Conservation (phyloP, 92 coral and sea anemone genomes). For the Virgularia gustaviana region DNA sequence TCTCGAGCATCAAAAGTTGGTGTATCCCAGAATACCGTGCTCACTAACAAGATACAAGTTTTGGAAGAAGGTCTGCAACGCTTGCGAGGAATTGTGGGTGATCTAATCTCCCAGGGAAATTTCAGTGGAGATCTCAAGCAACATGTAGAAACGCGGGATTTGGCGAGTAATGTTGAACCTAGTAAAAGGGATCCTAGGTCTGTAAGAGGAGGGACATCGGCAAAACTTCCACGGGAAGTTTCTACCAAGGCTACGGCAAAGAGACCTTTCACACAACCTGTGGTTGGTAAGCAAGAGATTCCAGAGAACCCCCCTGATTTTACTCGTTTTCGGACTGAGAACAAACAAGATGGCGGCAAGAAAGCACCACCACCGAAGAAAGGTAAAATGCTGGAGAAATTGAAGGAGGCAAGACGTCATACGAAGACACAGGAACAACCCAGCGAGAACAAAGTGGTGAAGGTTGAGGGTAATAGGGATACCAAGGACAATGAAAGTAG, state of each 20-base stretch:
- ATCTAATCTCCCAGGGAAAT: slow-evolving; percentile 87
- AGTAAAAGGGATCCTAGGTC: slow-evolving; percentile 41
- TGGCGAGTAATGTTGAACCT: slow-evolving; percentile 59
- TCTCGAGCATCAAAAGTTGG: slow-evolving; percentile 14
- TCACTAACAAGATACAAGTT: slow-evolving; percentile 60
- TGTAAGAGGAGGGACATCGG: neutral
- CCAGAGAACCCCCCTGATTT: neutral
- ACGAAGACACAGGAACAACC: neutral
- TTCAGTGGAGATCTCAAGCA: slow-evolving; percentile 79
- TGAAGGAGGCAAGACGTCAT: neutral
- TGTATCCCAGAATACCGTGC: slow-evolving; percentile 1
- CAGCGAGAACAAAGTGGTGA: neutral
- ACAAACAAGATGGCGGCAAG: neutral
- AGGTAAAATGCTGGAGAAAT: slow-evolving; percentile 2
- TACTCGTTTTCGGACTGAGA: neutral
- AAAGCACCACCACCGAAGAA: neutral
- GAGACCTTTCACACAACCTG: slow-evolving; percentile 33
- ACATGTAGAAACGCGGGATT: slow-evolving; percentile 68
- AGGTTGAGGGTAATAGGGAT: neutral
- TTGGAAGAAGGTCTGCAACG: slow-evolving; percentile 77
- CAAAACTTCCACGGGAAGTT: slow-evolving; percentile 58
- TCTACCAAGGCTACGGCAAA: slow-evolving; percentile 47
- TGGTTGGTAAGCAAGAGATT: neutral
- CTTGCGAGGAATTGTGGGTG: slow-evolving; percentile 77
- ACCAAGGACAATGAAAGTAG: neutral